A percentile compares a stretch with the other conserved stretches of the same genome.
Evolutionary conservation across 2,113 vertebrate genomes (phyloP).

Genomic region (Kryptolebias marmoratus): DNA sequence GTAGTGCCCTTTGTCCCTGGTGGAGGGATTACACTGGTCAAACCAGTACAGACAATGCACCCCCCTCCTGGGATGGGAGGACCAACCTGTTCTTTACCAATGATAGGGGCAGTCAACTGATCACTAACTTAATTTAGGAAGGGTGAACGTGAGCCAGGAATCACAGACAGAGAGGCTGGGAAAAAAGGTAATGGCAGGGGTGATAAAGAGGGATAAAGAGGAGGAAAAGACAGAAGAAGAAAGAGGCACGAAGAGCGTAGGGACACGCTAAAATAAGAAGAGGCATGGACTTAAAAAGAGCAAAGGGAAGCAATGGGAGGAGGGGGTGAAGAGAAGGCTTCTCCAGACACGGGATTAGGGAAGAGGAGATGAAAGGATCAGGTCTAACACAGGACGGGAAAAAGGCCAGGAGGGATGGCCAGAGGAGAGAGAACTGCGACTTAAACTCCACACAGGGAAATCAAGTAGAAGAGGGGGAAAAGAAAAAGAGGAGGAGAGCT

Average conservation of each 20-base stretch:
- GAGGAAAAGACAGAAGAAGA: slow-evolving; percentile 26
- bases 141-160: slow-evolving; percentile 35
- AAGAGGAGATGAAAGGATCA: slow-evolving; percentile 71
- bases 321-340: slow-evolving; percentile 52
- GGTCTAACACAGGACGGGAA: slow-evolving; percentile 53
- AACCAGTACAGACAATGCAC: slow-evolving; percentile 82
- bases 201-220: slow-evolving; percentile 31
- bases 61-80: slow-evolving; percentile 79
- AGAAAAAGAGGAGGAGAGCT: slow-evolving; percentile 32
- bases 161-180: slow-evolving; percentile 15
- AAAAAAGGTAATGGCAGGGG: neutral
- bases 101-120: slow-evolving; percentile 82
- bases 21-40: slow-evolving; percentile 84
- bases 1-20: slow-evolving; percentile 78
- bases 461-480: slow-evolving; percentile 35
- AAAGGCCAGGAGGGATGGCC: slow-evolving; percentile 44
- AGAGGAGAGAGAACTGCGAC: slow-evolving; percentile 43
- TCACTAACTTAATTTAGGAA: slow-evolving; percentile 85
- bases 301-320: slow-evolving; percentile 39
- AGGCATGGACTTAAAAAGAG: slow-evolving; percentile 63
- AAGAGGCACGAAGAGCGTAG: slow-evolving; percentile 28
- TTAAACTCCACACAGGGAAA: slow-evolving; percentile 60
- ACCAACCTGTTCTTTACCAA: slow-evolving; percentile 72
- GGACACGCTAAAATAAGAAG: slow-evolving; percentile 67
- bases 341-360: slow-evolving; percentile 66